Conservation (phyloP, 30 jellyfish, hydroid and myxozoan species). For the Haliclystus octoradiatus region DNA sequence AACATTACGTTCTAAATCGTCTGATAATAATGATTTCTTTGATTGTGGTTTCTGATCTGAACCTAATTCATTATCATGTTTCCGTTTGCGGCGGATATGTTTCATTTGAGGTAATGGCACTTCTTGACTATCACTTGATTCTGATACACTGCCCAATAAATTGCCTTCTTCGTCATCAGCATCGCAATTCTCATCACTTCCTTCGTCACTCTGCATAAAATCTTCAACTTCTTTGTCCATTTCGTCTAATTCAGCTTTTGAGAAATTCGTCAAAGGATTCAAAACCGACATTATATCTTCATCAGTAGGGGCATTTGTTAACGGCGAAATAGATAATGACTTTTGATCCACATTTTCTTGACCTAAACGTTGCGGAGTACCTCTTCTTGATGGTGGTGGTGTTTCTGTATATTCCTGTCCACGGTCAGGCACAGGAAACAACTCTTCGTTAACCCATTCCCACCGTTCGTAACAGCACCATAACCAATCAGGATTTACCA, state of each 20-base stretch:
- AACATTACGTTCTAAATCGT: no score
- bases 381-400: constrained; percentile 68
- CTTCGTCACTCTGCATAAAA: constrained; percentile 53
- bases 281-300: constrained; percentile 5
- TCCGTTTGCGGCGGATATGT: background rate
- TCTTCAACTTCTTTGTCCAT: constrained; percentile 97
- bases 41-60: no score
- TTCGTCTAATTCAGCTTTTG: constrained; percentile 70
- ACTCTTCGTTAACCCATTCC: constrained; percentile 93
- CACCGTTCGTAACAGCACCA: constrained; percentile 94
- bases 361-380: constrained; percentile 51
- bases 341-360: constrained; percentile 1
- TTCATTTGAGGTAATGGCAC: background rate
- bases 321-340: background rate
- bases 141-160: constrained; percentile 44
- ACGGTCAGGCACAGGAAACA: constrained; percentile 61
- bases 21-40: no score
- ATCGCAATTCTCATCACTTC: constrained; percentile 15
- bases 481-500: constrained; percentile 89
- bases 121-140: constrained; percentile 22
- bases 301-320: background rate
- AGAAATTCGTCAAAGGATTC: constrained; percentile 40
- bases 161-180: no score
- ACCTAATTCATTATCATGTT: constrained; percentile 6
- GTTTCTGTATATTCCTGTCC: constrained; percentile 10